phyloP scores from a whole-genome alignment of 2,888 invertebrate species.

The Andrena flavipes region DNA sequence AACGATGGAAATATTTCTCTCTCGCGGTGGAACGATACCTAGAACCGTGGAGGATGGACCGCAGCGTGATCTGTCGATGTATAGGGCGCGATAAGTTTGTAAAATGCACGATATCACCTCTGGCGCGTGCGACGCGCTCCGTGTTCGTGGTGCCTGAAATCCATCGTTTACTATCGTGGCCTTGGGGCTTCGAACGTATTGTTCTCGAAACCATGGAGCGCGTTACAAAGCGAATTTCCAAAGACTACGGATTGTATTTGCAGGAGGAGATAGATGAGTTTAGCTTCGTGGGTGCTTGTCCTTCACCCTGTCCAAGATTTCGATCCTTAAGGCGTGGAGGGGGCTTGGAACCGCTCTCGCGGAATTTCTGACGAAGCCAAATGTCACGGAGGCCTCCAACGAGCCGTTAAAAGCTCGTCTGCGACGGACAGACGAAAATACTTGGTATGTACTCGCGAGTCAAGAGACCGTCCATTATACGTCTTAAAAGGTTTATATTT shows the following conservation, averaged over 20 bases:
- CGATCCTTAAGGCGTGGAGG: not conserved
- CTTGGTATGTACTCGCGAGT: slow-evolving; percentile 40
- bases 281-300: not conserved
- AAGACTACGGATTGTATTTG: not conserved
- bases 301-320: not conserved
- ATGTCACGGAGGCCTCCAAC: slow-evolving; percentile 44
- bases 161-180: not conserved
- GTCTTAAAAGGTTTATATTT: slow-evolving; percentile 65
- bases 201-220: not conserved
- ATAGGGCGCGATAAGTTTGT: not conserved
- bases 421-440: slow-evolving; percentile 62
- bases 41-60: slow-evolving; percentile 1
- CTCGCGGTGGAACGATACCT: not conserved
- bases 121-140: not conserved
- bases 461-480: slow-evolving; percentile 52
- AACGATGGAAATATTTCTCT: slow-evolving; percentile 38
- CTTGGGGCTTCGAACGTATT: not conserved
- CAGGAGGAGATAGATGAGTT: not conserved
- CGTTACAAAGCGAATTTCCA: not conserved
- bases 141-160: not conserved
- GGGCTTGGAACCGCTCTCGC: not conserved
- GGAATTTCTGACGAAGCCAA: slow-evolving; percentile 16
- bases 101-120: slow-evolving; percentile 5
- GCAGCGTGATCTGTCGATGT: slow-evolving; percentile 33
- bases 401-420: slow-evolving; percentile 56